Evolutionary conservation across 2,797 vertebrate genomes (phyloP), one percentile per base, ranked within the genome.

Genomic region (Acanthurus leucopareius): DNA sequence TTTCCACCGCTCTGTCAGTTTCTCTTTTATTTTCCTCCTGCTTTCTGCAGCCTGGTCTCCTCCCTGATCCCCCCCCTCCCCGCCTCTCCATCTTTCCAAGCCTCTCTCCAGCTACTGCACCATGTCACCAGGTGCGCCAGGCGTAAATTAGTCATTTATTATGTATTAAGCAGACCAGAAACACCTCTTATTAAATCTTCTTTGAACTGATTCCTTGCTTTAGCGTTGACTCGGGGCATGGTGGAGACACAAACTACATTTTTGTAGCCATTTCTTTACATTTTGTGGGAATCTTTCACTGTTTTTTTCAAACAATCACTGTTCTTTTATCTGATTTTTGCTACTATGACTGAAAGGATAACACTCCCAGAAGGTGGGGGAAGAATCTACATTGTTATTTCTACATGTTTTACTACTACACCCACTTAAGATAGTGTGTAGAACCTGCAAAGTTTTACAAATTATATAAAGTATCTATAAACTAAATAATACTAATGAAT

Each of bases 141-240:
- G 79, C 49, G 15, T 80, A 80, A 91, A 83, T 77, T 72, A 73
- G 66, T 35, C 11, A 54, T 69, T 81, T 80, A 75, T 64, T 67
- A 65, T 59, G 19, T 75, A 61, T 80, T 79, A 74, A 74, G 69
- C 17, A 54, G 54, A 68, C 47, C 35, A 66, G 49, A 69, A 85
- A 65, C 83, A 85, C 51, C 58, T 42, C 57, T 20, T 49, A 65
- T 84, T 83, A 85, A 88, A 83, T 77, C 52, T 38, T 67, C 74
- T 72, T 28, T 67, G 28, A 68, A 32, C 28, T 32, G 28, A 32
- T 32, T 32, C 5, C 28, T 4, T 32, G 3, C 28, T 32, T 32
- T 32, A 75, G 32, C 56, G 73, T 17, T 48, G 42, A 68, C 48
- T 45, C 54, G 14, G 32, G 45, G 38, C 52, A 51, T 5, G 9